Base-by-base conservation (phyloP, 2,888 invertebrate genomes). In the Embidobia sp. region DNA sequence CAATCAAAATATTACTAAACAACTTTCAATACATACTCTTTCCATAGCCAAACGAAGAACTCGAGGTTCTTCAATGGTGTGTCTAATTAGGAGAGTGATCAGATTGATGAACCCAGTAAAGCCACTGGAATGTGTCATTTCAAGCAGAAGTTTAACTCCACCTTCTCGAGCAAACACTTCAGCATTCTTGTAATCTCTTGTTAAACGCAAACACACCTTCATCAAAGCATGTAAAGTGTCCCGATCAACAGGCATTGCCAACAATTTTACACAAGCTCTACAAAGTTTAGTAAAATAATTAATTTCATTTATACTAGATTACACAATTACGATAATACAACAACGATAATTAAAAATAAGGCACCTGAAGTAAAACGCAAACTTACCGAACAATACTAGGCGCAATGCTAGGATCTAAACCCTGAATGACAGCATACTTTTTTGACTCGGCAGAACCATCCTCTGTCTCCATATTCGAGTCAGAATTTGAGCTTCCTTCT, bases 191-290 rank as follows among this genome's bases (percentile, higher is more conserved):
- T 94, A 94, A 82, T 94, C 92, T 59, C 95, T 91, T 0, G 96
- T 96, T 8, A 95, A 88, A 3, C 96, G 91, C 3, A 96, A 91
- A 73, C 94, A 93, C 4, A 96, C 91, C 66, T 95, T 93, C 90
- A 96, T 91, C 2, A 94, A 91, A 0, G 96, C 95, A 83, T 95
- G 93, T n/a, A 96, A 90, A 0, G 95, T 92, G 83, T 95, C 95
- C 1, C 94, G 92, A 83, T 95, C 94, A 0, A 95, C 92, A 1
- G 93, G 92, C 22, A 94, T 92, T 18, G 93, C 92, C 86, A 96
- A 90, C 51, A 96, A 88, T 31, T 92, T 92, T 0, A 95, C 95
- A 82, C 94, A 93, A 5, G 93, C 91, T 63, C 91, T 74, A 46
- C 10, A 55, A 55, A 33, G 26, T 3, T 2, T 16, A 55, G 1